Evolutionary conservation across 2,113 vertebrate genomes (phyloP).

Genomic region (Arothron firmamentum): DNA sequence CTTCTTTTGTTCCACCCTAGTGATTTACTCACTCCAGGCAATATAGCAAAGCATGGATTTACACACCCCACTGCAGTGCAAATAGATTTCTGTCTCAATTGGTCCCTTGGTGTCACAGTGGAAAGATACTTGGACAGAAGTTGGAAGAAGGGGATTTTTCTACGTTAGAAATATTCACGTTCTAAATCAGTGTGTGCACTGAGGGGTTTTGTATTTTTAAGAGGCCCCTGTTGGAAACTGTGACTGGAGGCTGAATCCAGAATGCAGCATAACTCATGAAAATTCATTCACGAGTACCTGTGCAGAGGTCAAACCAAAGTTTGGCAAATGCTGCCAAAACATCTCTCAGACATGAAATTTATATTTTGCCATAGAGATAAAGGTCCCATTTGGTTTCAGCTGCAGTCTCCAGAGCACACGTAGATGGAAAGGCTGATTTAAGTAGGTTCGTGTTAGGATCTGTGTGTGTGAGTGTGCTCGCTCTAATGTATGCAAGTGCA

Average conservation of each 20-base stretch:
- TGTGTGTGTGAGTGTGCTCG: neutral
- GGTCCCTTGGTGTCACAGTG: constrained; percentile 73
- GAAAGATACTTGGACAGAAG: constrained; percentile 70
- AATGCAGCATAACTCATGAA: constrained; percentile 55
- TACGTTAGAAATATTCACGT: constrained; percentile 58
- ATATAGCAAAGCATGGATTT: constrained; percentile 50
- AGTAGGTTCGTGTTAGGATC: constrained; percentile 10
- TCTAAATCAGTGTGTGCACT: constrained; percentile 62
- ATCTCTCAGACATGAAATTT: constrained; percentile 55
- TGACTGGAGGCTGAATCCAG: constrained; percentile 65
- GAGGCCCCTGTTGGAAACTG: constrained; percentile 66
- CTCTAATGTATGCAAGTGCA: constrained; percentile 22
- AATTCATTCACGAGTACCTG: constrained; percentile 71
- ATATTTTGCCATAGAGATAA: constrained; percentile 34
- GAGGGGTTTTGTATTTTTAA: constrained; percentile 66
- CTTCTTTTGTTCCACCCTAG: constrained; percentile 69
- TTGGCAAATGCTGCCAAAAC: constrained; percentile 60
- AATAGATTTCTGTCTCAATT: constrained; percentile 76
- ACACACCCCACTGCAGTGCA: constrained; percentile 57
- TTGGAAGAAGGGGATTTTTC: constrained; percentile 42
- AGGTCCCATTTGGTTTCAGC: constrained; percentile 57
- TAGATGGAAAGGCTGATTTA: constrained; percentile 22
- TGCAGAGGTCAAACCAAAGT: constrained; percentile 67
- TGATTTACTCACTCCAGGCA: constrained; percentile 71
- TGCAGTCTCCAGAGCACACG: constrained; percentile 28